These are phyloP conservation scores for Himantopus leucocephalus DNA, from an alignment of 2,113 vertebrate genomes.

Conservation along the genomic window DNA sequence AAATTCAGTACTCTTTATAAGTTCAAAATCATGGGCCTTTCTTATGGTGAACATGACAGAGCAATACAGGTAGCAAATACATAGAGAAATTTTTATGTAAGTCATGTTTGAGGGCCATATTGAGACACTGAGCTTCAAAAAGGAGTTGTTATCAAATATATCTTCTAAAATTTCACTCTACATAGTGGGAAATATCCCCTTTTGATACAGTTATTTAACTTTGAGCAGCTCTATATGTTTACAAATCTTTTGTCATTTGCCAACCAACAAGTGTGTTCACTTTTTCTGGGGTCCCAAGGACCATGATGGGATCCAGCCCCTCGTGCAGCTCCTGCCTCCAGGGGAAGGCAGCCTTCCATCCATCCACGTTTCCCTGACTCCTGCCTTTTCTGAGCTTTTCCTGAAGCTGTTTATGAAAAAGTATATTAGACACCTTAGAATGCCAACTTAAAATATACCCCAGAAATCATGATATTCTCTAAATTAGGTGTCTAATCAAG, in stretches of 20 bases:
- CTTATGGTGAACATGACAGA: neutral
- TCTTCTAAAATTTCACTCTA: neutral
- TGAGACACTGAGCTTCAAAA: neutral
- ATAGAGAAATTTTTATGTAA: neutral
- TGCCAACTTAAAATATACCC: neutral
- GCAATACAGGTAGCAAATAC: neutral
- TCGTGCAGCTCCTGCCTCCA: neutral
- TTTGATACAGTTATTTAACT: neutral
- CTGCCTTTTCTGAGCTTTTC: neutral
- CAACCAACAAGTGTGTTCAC: neutral
- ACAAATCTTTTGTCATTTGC: neutral
- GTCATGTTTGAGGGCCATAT: neutral
- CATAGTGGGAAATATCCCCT: neutral
- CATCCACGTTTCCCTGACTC: neutral
- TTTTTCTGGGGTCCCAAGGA: neutral
- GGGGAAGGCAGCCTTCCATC: neutral
- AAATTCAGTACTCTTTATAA: neutral
- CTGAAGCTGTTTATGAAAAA: neutral
- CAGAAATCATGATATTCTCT: neutral
- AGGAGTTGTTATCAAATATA: neutral
- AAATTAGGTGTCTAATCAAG: neutral
- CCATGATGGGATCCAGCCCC: accelerated
- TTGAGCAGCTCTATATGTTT: neutral
- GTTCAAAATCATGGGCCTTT: neutral
- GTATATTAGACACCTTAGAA: neutral